phyloP scores from a whole-genome alignment of 2,888 invertebrate species.

The Nezara viridula region DNA sequence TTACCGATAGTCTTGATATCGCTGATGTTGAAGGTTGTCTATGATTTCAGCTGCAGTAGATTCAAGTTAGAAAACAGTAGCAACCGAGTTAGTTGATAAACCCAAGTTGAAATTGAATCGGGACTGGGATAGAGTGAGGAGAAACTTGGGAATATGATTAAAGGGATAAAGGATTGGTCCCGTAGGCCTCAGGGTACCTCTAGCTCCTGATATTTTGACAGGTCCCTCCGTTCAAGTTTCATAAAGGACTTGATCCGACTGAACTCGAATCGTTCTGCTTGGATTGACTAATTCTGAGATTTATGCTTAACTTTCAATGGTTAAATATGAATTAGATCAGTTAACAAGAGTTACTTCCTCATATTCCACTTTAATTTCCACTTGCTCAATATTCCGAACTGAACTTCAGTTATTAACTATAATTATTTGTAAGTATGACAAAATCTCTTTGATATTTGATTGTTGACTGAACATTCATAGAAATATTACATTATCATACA shows the following conservation, averaged over 20 bases:
- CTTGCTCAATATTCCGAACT: too few species aligned
- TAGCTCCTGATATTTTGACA: background rate
- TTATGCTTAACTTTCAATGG: too few species aligned
- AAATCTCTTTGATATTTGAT: too few species aligned
- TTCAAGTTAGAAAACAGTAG: background rate
- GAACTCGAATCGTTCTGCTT: background rate
- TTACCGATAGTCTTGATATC: too few species aligned
- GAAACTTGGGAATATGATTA: slow-evolving; percentile 19
- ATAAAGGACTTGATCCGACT: background rate
- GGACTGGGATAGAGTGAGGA: background rate
- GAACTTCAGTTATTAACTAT: too few species aligned
- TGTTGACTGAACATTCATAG: too few species aligned
- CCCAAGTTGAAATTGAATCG: slow-evolving; percentile 30
- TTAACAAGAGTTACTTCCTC: too few species aligned
- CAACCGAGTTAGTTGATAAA: background rate
- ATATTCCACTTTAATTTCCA: too few species aligned
- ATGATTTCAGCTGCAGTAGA: background rate
- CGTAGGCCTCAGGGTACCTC: background rate
- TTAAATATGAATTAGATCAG: too few species aligned
- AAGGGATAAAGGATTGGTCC: background rate
- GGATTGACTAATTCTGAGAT: background rate
- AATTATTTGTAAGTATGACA: too few species aligned
- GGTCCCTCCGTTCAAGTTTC: background rate
- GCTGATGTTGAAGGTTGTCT: background rate
- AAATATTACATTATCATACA: too few species aligned